Evolutionary conservation across 2,888 invertebrate species (phyloP).

Genomic region (Miltochrista miniata): DNA sequence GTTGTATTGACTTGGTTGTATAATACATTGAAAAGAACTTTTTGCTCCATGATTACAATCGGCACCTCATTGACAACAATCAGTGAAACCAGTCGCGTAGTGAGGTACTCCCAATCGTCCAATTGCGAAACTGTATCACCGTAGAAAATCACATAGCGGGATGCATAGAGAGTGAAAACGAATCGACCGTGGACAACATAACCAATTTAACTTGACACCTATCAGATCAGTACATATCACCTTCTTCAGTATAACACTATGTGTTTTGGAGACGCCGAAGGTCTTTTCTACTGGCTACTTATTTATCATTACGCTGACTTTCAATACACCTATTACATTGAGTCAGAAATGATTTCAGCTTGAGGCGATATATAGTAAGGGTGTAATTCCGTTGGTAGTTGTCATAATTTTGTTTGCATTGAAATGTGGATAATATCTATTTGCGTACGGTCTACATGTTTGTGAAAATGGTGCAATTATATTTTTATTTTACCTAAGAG

Average conservation of each 20-base stretch:
- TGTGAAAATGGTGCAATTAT: too few species aligned
- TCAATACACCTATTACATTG: constrained; percentile 60
- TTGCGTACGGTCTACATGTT: too few species aligned
- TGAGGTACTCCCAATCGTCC: constrained; percentile 28
- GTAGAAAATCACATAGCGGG: constrained; percentile 70
- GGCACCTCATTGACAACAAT: constrained; percentile 41
- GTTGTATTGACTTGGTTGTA: not conserved
- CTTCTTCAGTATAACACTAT: constrained; percentile 4
- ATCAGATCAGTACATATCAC: constrained; percentile 19
- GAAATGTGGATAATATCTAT: too few species aligned
- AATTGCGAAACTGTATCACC: constrained; percentile 74
- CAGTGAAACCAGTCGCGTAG: constrained; percentile 65
- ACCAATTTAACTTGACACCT: constrained; percentile 49
- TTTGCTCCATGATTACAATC: constrained; percentile 13
- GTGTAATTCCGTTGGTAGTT: constrained; percentile 52
- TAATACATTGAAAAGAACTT: constrained; percentile 1
- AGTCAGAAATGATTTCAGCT: constrained; percentile 54
- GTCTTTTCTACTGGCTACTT: constrained; percentile 35
- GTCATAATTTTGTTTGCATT: constrained; percentile 59
- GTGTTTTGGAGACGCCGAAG: constrained; percentile 20
- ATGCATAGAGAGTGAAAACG: constrained; percentile 78
- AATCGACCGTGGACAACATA: constrained; percentile 45
- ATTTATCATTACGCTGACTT: constrained; percentile 51
- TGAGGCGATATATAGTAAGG: constrained; percentile 50
- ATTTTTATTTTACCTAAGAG: too few species aligned